A percentile compares a stretch with the other conserved stretches of the same genome.
phyloP scores from a whole-genome alignment of 2,113 vertebrate species.

The Prinia subflava region DNA sequence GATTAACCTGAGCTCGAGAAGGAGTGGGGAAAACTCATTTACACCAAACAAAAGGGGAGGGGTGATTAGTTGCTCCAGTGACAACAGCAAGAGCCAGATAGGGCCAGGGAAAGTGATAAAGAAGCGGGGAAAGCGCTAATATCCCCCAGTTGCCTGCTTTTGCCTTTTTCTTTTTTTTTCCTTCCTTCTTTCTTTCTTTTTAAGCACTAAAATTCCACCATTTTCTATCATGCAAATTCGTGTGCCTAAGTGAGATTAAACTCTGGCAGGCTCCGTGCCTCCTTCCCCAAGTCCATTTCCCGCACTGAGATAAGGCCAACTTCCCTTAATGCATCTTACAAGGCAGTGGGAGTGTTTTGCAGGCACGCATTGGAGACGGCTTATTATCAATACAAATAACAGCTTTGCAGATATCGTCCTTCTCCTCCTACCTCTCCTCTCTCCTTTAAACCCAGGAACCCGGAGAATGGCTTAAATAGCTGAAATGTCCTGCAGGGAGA shows the following conservation, averaged over 20 bases:
- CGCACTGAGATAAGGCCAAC: not conserved
- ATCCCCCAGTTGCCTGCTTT: conserved; percentile 19
- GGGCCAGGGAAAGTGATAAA: conserved; percentile 54
- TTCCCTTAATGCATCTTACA: conserved; percentile 16
- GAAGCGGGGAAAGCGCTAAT: conserved; percentile 32
- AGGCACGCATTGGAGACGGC: not conserved
- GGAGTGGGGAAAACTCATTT: conserved; percentile 75
- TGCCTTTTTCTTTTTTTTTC: not conserved
- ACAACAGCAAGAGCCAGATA: conserved; percentile 65
- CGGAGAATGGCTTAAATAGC: not conserved
- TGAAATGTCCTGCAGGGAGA: not conserved
- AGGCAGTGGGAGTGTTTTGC: not conserved
- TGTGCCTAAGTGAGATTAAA: conserved; percentile 60
- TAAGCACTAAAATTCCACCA: conserved; percentile 24
- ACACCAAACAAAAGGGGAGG: conserved; percentile 73
- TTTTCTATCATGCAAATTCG: conserved; percentile 62
- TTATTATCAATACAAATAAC: conserved; percentile 34
- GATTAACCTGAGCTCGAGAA: conserved; percentile 68
- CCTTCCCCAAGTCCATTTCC: conserved; percentile 54
- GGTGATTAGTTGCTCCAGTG: conserved; percentile 61
- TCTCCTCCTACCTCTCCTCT: not conserved
- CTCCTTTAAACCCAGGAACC: not conserved
- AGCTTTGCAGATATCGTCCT: not conserved
- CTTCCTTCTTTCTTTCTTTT: not conserved
- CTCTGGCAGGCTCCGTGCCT: not conserved